phyloP scores from a whole-genome alignment of 2,113 vertebrate genomes.

The Neopipo cinnamomea region DNA sequence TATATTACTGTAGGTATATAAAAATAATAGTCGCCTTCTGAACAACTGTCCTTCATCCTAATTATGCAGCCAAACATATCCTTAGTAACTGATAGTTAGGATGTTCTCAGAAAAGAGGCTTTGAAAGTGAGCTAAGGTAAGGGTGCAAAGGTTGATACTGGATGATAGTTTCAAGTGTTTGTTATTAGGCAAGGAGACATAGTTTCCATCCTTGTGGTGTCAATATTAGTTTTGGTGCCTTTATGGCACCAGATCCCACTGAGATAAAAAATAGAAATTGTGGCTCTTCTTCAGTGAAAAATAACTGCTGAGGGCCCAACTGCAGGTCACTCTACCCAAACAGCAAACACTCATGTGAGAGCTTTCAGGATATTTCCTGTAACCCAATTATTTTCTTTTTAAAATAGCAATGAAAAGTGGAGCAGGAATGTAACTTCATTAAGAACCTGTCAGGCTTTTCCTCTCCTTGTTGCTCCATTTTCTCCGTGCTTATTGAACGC shows the following conservation, averaged over 20 bases:
- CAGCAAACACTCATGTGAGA: background rate
- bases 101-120: background rate
- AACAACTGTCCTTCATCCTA: slow-evolving; percentile 14
- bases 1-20: background rate
- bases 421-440: background rate
- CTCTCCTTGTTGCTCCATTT: slow-evolving; percentile 5
- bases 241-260: background rate
- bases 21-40: background rate
- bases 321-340: background rate
- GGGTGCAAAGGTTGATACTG: background rate
- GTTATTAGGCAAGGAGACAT: background rate
- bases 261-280: background rate
- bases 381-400: slow-evolving; percentile 20
- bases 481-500: background rate
- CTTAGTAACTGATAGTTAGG: background rate
- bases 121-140: background rate
- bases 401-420: slow-evolving; percentile 23
- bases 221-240: background rate
- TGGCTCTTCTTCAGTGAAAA: background rate
- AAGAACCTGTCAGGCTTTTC: slow-evolving; percentile 1
- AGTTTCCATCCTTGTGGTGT: background rate
- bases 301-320: background rate
- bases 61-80: background rate
- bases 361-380: background rate
- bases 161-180: background rate